Evolutionary conservation across 2,888 invertebrate species (phyloP).

Genomic region (Sesamia inferens): DNA sequence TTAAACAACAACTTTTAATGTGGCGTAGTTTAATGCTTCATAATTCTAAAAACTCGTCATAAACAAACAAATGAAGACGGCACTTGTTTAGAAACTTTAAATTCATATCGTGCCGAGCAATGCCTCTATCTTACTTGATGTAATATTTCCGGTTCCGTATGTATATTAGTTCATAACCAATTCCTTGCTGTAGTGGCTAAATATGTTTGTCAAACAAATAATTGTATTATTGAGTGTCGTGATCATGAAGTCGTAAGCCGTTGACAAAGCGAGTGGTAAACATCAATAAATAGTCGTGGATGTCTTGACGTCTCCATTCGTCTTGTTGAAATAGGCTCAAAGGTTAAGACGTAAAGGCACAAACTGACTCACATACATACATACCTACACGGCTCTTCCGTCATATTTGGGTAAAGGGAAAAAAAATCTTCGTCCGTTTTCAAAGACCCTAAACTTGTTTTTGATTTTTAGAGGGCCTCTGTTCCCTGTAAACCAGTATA

Average conservation of each 20-base stretch:
- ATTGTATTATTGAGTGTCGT: neutral
- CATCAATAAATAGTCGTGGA: neutral
- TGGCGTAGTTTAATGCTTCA: conserved; percentile 15
- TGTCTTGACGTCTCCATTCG: neutral
- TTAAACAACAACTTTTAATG: conserved; percentile 21
- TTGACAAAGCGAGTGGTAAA: neutral
- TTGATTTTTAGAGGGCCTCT: neutral
- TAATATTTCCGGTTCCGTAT: conserved; percentile 33
- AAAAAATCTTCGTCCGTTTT: neutral
- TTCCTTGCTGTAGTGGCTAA: conserved; percentile 15
- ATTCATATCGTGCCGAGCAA: conserved; percentile 43
- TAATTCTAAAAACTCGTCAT: conserved; percentile 20
- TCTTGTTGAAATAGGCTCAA: neutral
- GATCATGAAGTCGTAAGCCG: neutral
- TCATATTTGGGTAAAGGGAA: neutral
- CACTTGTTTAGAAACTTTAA: conserved; percentile 28
- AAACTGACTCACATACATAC: neutral
- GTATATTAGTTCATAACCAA: conserved; percentile 1
- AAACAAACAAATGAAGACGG: neutral
- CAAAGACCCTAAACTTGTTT: neutral
- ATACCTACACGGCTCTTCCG: neutral
- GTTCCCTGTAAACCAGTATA: conserved; percentile 8
- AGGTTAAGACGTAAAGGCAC: neutral
- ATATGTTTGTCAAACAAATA: conserved; percentile 15
- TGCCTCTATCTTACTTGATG: conserved; percentile 47